Evolutionary conservation across 2,888 invertebrate genomes (phyloP), one percentile per base, ranked within the genome.

Genomic region (Papilio demoleus): DNA sequence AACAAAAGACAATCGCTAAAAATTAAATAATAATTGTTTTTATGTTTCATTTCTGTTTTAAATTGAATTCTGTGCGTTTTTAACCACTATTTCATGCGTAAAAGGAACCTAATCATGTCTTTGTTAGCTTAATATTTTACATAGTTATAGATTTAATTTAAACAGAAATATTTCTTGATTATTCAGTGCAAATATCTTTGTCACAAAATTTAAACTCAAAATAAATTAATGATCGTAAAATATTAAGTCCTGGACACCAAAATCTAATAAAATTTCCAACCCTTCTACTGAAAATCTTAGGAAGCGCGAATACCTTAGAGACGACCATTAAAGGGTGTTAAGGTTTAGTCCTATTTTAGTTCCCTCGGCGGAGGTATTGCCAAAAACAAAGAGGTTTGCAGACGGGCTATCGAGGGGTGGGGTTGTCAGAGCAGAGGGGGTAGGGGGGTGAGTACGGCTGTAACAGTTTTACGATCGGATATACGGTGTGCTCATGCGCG

Each of bases 401-500:
- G 89, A 88, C 88, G 79, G 85, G 78, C 72, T 36, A 70, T 14
- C 11, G 56, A 31, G 34, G 53, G 60, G 42, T 47, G 50, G 47
- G 38, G 34, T 58, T 58, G 53, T 27, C 45, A 24, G 31, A 56
- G 53, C 17, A 45, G 70, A 78, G 78, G 77, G 79, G 78, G 74
- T 77, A 72, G 78, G 74, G 78, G 72, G 78, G 76, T 76, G 76
- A 80, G 74, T 77, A 77, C 60, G 84, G 87, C 80, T 86, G 88
- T 90, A 85, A 88, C 89, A 83, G 84, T 90, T 92, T 92, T 92
- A 92, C 89, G 92, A 90, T 85, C 87, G 86, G 88, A 87, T 88
- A 86, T 85, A 80, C 84, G 82, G 79, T 82, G 81, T 85, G 90
- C 90, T 87, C 91, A 90, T 90, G 91, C 91, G 91, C 88, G 79